Base-by-base conservation (phyloP, 2,113 vertebrate species). In the Callionymus lyra region DNA sequence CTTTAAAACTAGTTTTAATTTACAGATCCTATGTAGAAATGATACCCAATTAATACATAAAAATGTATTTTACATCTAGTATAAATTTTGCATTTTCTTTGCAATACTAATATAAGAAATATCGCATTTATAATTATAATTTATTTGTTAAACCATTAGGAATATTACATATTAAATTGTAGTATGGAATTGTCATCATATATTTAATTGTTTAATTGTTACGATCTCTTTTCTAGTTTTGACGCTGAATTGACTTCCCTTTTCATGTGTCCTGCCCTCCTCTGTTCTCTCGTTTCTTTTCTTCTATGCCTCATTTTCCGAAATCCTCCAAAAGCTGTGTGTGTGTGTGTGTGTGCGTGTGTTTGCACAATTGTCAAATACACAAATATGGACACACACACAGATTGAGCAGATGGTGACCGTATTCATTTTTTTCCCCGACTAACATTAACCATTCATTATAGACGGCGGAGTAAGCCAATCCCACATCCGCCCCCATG, bases 361-460 rank as follows among this genome's bases (percentile, higher is more conserved):
- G 60, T 68, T 50, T 63, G 59, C 55, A 59, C 66, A 56, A 42
- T 56, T 66, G 56, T 70, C 56, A 50, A 32, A 58, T 56, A 68
- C 72, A 74, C 67, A 56, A 53, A 65, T 54, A 38, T 43, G 43
- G 21, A 78, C 65, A 41, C 79, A 78, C 80, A 77, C 70, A 76
- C 76, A 77, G 70, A 83, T 70, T 16, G 82, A 86, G 77, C 85
- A 87, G 85, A 87, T 87, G 85, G 84, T 84, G 81, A 83, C 82
- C 82, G 80, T 84, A 85, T 86, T 85, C 84, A 70, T 83, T 84
- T 86, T n/a, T 84, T 85, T 81, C 64, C 74, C 79, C 53, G 65
- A 78, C 80, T 84, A 81, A 79, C 82, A 85, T 86, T 86, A 84
- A 86, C 78, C 81, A 77, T 83, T 86, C 77, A 82, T 83, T 85